phyloP scores from a whole-genome alignment of 2,797 vertebrate species.

The Tiaroga cobitis region DNA sequence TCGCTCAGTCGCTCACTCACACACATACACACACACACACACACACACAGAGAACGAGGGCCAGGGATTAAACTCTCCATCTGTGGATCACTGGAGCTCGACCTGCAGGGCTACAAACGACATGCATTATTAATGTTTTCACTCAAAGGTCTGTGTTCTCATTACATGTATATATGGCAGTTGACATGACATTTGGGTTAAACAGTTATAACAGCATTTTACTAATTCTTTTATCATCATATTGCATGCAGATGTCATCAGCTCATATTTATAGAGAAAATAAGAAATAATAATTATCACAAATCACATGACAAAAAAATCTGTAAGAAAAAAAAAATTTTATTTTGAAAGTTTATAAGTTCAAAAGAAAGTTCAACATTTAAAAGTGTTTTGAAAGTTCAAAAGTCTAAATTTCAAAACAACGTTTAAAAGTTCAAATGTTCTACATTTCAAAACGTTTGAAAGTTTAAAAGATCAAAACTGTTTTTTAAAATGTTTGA shows the following conservation, averaged over 20 bases:
- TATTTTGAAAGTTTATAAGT: background rate
- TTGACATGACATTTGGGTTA: background rate
- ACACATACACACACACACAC: too few species aligned
- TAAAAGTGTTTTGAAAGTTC: too few species aligned
- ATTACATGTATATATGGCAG: background rate
- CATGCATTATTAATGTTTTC: background rate
- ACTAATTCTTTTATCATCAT: background rate
- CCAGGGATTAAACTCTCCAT: constrained; percentile 69
- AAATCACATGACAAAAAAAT: too few species aligned
- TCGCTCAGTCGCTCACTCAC: too few species aligned
- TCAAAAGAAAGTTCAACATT: background rate
- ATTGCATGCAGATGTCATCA: too few species aligned
- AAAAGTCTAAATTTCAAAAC: background rate
- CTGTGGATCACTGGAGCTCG: constrained; percentile 73
- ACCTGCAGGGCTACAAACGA: constrained; percentile 66
- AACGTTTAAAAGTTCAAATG: background rate
- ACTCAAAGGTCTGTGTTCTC: background rate
- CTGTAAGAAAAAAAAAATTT: background rate
- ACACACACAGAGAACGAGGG: constrained; percentile 48
- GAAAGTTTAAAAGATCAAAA: background rate
- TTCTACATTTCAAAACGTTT: background rate
- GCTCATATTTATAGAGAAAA: background rate
- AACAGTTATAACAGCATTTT: background rate
- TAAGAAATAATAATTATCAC: too few species aligned
- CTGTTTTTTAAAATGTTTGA: background rate